Evolutionary conservation across 2,888 invertebrate species (phyloP), one percentile per base, ranked within the genome.

Genomic region (Quadroppia sp.): DNA sequence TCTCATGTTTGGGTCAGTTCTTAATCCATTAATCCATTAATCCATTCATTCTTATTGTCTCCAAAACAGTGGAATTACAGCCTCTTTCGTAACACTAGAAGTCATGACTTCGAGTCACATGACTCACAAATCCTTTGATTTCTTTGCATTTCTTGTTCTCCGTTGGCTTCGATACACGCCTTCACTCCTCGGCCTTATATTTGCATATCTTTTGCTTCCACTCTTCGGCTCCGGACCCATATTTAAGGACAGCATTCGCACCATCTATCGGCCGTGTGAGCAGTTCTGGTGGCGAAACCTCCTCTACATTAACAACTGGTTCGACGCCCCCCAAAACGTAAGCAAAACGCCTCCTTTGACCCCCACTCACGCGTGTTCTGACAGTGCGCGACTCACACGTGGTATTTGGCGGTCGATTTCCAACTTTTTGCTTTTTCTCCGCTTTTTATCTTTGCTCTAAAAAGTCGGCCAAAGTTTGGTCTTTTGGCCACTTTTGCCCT

Each of bases 251-350:
- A 13, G 87, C 32, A 85, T 89, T 71, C 86, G 86, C 32, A 85
- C 85, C 78, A 88, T 89, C 79, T 86, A 87, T 0, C 85, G 87
- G 69, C 82, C 88, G 23, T 89, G 89, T 80, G 87, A 87, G 77
- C 83, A 86, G 72, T 86, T 87, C 78, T 87, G 88, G 83, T 89
- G 89, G 89, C 86, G 87, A 80, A 89, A 88, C 80, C 32, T 73
- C 13, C 45, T 73, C 1, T 56, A 36, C 23, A 32, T 73, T 13
- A 59, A 53, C n/a, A 73, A 73, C 59, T 73, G 20, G 7, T 59
- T 25, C 28, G 56, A 25, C 28, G 25, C 56, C 23, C 4, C 20
- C 15, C 25, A 20, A 20, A 59, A 59, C 28, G 56, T 59, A 6
- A 59, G 56, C 25, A n/a, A n/a, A n/a, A n/a, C n/a, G n/a, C n/a